Evolutionary conservation across 2,113 vertebrate species (phyloP), one percentile per base, ranked within the genome.

Genomic region (Hiodon alosoides): DNA sequence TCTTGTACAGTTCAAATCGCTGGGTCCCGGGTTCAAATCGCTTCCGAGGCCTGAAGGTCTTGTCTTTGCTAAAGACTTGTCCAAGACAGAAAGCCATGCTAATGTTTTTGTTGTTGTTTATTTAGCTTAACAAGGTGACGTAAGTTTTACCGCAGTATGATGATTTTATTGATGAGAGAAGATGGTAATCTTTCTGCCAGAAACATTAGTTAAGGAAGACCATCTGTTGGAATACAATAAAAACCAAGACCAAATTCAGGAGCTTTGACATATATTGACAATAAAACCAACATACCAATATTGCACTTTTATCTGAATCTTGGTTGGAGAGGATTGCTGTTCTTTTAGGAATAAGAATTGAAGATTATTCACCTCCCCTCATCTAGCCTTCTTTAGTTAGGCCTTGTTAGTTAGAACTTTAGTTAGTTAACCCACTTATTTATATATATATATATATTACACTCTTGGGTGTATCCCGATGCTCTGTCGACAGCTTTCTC

Each of bases 21-120:
- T 98, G 95, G 0, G 97, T 98, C 77, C 97, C 97, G 0, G 95
- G 96, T 81, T 98, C 95, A 2, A 98, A 98, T 62, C 92, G 92
- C 81, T 98, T 98, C 60, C 94, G 92, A 0, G 97, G 97, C 55
- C 96, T 91, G 82, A 98, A 98, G 0, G 97, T 98, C 89, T 96
- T 98, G 89, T 98, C 96, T 87, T 98, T 98, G 87, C 95, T 95
- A 79, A 98, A 98, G 76, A 98, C 97, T 86, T 98, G 96, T 80
- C 95, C 97, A 69, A 98, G 93, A 87, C 97, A 98, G 84, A 98
- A 77, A 0, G 95, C 96, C 96, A 98, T 98, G 75, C 70, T 81
- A 31, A 31, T 31, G 31, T 31, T 31, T 31, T 31, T 31, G 31
- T 31, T 31, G 31, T 31, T 31, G 31, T 31, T 71, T 74, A 75